These are phyloP conservation scores for Lutraria lutraria DNA, from an alignment of 2,888 invertebrate genomes.

Conservation along the genomic window DNA sequence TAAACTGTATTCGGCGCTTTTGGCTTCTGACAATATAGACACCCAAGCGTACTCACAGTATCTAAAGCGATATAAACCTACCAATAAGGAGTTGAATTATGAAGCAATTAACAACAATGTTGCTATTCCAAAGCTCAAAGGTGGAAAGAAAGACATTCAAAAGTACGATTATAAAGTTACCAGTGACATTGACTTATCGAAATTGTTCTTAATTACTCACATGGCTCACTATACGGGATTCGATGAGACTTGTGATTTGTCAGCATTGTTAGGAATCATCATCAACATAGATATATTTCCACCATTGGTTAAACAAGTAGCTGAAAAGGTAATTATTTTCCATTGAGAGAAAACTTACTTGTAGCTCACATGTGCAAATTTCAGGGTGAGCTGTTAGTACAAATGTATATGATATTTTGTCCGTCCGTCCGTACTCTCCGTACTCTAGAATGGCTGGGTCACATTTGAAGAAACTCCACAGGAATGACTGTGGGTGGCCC, in stretches of 20 bases:
- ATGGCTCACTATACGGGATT: conserved; percentile 59
- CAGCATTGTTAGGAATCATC: conserved; percentile 54
- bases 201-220: conserved; percentile 52
- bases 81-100: conserved; percentile 51
- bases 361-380: no score
- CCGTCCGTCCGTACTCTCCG: no score
- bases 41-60: conserved; percentile 40
- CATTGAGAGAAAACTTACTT: no score
- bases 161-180: not conserved
- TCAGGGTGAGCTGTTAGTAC: no score
- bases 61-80: conserved; percentile 34
- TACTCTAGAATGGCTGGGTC: no score
- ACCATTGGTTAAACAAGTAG: not conserved
- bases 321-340: conserved; percentile 32
- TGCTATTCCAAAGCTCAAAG: conserved; percentile 15
- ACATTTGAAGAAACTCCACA: no score
- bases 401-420: no score
- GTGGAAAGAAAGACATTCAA: conserved; percentile 7
- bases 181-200: conserved; percentile 50
- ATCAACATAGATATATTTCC: conserved; percentile 35
- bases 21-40: conserved; percentile 38
- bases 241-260: conserved; percentile 54
- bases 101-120: conserved; percentile 61
- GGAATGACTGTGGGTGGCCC: no score
- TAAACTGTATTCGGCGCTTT: conserved; percentile 41